Percentiles rank a stretch among this genome's conserved stretches.
phyloP scores from a whole-genome alignment of 1,140 invertebrate species.

The Dolichoris vasculosae region DNA sequence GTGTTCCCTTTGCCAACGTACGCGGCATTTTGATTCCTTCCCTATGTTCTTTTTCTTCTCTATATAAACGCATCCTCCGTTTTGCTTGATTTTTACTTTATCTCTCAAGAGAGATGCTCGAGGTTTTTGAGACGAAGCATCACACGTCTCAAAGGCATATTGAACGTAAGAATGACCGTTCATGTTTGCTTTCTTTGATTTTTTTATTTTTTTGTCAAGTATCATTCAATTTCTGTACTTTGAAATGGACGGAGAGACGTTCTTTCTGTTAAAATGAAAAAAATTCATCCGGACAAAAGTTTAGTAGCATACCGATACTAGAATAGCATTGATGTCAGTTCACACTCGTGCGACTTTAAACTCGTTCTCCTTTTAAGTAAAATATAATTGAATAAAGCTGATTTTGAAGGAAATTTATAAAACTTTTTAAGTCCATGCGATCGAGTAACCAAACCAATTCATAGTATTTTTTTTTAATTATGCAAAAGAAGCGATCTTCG shows the following conservation, averaged over 20 bases:
- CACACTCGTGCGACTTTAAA: neutral
- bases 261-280: neutral
- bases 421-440: no score
- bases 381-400: neutral
- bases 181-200: neutral
- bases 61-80: neutral
- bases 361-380: neutral
- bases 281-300: neutral
- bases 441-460: no score
- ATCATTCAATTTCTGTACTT: conserved; percentile 17
- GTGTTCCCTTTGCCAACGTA: neutral
- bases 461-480: no score
- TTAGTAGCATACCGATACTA: neutral
- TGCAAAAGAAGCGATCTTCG: no score
- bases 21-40: conserved; percentile 34
- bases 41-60: neutral
- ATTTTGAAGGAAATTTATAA: neutral
- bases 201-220: conserved; percentile 16
- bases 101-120: conserved; percentile 22
- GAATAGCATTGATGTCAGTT: neutral
- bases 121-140: conserved; percentile 27
- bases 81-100: conserved; percentile 37
- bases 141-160: conserved; percentile 14
- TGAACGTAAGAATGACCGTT: conserved; percentile 20
- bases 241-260: neutral